phyloP scores from a whole-genome alignment of 1,140 invertebrate species.

The Eulimnadia texana region DNA sequence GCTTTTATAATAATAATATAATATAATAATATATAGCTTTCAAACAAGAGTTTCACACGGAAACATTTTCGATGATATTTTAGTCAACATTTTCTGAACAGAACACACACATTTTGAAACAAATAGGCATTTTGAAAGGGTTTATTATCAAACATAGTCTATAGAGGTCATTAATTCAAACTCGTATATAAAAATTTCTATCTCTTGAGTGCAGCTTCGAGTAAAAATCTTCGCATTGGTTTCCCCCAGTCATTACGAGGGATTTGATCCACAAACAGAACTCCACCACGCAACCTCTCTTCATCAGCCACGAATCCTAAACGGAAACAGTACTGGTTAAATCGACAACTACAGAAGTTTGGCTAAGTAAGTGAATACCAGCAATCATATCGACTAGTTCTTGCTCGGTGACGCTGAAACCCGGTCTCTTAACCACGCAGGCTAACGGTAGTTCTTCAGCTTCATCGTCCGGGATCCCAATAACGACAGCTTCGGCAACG shows the following conservation, averaged over 20 bases:
- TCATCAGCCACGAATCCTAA: neutral
- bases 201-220: no score
- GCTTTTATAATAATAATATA: no score
- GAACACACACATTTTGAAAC: no score
- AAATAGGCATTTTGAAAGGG: no score
- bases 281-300: conserved; percentile 6
- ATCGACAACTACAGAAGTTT: neutral
- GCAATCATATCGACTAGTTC: conserved; percentile 22
- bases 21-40: no score
- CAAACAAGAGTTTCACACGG: no score
- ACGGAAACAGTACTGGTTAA: neutral
- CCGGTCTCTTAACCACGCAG: conserved; percentile 49
- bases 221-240: no score
- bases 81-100: no score
- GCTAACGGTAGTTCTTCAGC: conserved; percentile 59
- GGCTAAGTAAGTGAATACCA: neutral
- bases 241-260: neutral
- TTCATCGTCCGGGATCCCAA: conserved; percentile 54
- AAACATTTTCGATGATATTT: no score
- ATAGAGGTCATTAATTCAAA: no score
- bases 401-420: conserved; percentile 19
- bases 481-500: conserved; percentile 44
- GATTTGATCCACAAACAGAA: neutral
- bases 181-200: no score
- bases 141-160: no score